Conservation (phyloP, 2,797 vertebrate species). For the Lagothrix lagotricha region DNA sequence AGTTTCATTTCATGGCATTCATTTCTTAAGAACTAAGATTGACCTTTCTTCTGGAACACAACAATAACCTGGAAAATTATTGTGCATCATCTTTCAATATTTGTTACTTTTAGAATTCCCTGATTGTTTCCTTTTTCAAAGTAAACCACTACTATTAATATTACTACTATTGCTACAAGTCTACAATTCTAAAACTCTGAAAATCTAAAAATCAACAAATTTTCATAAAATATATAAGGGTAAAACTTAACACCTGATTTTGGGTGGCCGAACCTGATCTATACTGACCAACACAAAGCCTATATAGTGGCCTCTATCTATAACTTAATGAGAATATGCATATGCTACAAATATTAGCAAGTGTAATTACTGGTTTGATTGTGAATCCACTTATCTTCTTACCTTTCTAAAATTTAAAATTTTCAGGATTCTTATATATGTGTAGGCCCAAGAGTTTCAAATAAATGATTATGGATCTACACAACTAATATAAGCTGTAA, state of each 20-base stretch:
- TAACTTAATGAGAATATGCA: background rate
- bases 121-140: too few relatives aligned
- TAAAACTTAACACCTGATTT: background rate
- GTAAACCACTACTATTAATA: background rate
- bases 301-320: background rate
- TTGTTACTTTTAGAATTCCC: too few relatives aligned
- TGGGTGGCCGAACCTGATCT: background rate
- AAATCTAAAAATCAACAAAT: background rate
- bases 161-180: background rate
- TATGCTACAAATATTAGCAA: background rate
- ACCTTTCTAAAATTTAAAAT: background rate
- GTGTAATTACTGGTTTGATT: background rate
- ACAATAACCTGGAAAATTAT: background rate
- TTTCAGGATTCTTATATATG: background rate
- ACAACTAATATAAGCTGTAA: background rate
- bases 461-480: background rate
- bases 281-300: background rate
- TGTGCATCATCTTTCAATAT: background rate
- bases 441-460: background rate
- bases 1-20: constrained; percentile 12
- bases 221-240: background rate
- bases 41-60: background rate
- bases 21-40: background rate
- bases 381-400: background rate
- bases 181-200: background rate